phyloP scores from a whole-genome alignment of 2,797 vertebrate genomes.

The Brotogeris chrysoptera region DNA sequence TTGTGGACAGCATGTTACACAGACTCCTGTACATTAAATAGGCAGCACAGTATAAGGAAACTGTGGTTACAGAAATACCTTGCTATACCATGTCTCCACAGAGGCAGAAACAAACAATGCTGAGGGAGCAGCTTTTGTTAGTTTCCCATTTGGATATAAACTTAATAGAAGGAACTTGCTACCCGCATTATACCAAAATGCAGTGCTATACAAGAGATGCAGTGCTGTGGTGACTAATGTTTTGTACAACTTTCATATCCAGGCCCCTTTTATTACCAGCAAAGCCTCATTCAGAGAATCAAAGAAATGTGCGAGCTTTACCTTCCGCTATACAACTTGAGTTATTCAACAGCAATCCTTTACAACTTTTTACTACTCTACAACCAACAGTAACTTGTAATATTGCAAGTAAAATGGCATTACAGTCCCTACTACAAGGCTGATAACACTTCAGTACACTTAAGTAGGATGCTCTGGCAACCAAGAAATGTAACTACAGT shows the following conservation, averaged over 20 bases:
- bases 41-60: not conserved
- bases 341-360: not conserved
- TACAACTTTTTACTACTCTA: not conserved
- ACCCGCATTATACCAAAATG: not conserved
- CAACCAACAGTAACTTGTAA: not conserved
- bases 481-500: not conserved
- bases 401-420: not conserved
- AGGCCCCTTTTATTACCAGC: not conserved
- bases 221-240: not conserved
- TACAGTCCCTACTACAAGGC: not conserved
- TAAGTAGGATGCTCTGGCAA: not conserved
- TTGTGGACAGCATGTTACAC: not conserved
- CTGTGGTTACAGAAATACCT: not conserved
- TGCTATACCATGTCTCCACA: not conserved
- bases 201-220: not conserved
- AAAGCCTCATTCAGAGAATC: not conserved
- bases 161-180: not conserved
- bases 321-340: not conserved
- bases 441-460: not conserved
- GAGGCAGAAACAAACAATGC: not conserved
- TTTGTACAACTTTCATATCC: not conserved
- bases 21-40: not conserved
- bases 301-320: not conserved
- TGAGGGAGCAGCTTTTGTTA: not conserved
- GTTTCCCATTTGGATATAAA: not conserved